These are phyloP conservation scores for Cricetomys ansorgei DNA, from an alignment of 2,113 vertebrate species.

Conservation along the genomic window DNA sequence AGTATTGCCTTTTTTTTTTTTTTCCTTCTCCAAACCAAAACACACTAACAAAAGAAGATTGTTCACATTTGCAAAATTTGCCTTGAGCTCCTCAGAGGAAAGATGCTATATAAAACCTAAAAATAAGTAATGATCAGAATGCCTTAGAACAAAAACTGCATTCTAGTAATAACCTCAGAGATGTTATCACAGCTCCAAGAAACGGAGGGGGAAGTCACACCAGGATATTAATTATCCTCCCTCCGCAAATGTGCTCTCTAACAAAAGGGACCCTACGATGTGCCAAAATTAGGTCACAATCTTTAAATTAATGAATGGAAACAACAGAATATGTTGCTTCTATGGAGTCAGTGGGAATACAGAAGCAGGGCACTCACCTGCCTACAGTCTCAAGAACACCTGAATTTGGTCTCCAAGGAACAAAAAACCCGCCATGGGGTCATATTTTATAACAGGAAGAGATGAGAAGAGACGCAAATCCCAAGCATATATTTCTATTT, in stretches of 20 bases:
- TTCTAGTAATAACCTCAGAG: conserved; percentile 50
- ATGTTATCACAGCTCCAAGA: neutral
- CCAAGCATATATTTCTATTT: conserved; percentile 53
- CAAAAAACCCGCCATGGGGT: neutral
- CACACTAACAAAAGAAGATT: conserved; percentile 50
- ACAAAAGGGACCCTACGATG: neutral
- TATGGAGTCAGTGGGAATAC: neutral
- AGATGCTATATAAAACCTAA: conserved; percentile 59
- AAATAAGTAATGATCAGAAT: conserved; percentile 61
- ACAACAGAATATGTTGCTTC: conserved; percentile 1
- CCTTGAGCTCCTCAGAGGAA: conserved; percentile 18
- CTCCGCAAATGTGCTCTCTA: neutral
- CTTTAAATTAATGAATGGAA: conserved; percentile 10
- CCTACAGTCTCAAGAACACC: neutral
- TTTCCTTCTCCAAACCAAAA: conserved; percentile 47
- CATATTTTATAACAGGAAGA: conserved; percentile 54
- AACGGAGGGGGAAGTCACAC: conserved; percentile 8
- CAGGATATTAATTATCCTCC: neutral
- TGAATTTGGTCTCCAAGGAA: conserved; percentile 18
- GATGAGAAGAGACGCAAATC: conserved; percentile 54
- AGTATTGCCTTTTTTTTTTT: neutral
- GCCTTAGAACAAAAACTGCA: conserved; percentile 26
- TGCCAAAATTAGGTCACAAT: conserved; percentile 40
- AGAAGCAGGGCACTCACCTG: neutral
- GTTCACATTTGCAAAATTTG: conserved; percentile 61